phyloP scores from a whole-genome alignment of 2,797 vertebrate species.

The Menidia menidia region DNA sequence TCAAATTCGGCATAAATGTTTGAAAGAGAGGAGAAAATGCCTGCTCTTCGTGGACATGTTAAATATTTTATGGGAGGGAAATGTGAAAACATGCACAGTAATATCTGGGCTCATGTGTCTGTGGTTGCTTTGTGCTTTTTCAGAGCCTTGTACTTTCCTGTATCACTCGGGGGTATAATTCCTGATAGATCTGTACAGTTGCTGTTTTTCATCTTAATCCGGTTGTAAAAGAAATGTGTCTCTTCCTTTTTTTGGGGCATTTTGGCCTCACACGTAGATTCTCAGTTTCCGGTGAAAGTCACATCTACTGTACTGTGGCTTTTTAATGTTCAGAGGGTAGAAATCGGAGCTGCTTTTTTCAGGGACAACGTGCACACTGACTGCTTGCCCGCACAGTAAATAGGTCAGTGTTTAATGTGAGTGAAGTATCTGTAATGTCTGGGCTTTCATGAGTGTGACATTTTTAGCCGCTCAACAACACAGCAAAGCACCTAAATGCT shows the following conservation, averaged over 20 bases:
- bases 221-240: background rate
- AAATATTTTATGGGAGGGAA: conserved; percentile 72
- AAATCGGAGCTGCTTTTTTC: conserved; percentile 65
- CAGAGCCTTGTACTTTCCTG: conserved; percentile 12
- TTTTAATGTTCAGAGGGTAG: conserved; percentile 38
- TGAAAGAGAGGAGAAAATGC: conserved; percentile 71
- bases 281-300: background rate
- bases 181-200: conserved; percentile 9
- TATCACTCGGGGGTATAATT: background rate
- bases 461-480: conserved; percentile 43
- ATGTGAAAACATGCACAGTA: conserved; percentile 64
- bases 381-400: conserved; percentile 67
- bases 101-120: conserved; percentile 40
- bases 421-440: conserved; percentile 64
- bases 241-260: background rate
- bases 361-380: conserved; percentile 51
- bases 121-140: conserved; percentile 17
- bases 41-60: conserved; percentile 63
- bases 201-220: conserved; percentile 6
- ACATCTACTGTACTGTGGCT: conserved; percentile 31
- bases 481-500: conserved; percentile 43
- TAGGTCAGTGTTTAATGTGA: conserved; percentile 77
- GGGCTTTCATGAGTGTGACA: conserved; percentile 54
- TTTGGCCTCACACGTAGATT: background rate
- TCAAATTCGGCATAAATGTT: conserved; percentile 80